Percentiles rank a stretch among this genome's conserved stretches.
Evolutionary conservation across 53 echinoderm and acorn worm species (phyloP).

Genomic region (Echinarachnius parma): DNA sequence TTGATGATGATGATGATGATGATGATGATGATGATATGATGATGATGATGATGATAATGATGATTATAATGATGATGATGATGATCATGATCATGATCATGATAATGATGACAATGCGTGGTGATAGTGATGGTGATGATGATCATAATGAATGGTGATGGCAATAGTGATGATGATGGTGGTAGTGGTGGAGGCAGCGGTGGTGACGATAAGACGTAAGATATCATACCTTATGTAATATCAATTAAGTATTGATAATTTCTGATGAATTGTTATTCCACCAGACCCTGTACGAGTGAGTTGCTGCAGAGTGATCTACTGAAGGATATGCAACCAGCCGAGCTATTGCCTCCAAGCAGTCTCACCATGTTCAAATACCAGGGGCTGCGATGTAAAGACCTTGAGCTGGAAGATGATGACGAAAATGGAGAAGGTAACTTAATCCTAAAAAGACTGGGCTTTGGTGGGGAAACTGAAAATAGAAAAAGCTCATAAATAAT

Average conservation of each 20-base stretch:
- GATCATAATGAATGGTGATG: too few relatives aligned
- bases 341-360: conserved; percentile 53
- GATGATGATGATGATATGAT: conserved; percentile 6
- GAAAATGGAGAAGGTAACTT: conserved; percentile 7
- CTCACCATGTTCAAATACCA: conserved; percentile 88
- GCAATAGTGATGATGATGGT: too few relatives aligned
- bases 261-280: too few relatives aligned
- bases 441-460: too few relatives aligned
- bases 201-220: too few relatives aligned
- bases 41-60: neutral
- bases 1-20: neutral
- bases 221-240: too few relatives aligned
- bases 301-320: conserved; percentile 70
- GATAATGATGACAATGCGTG: too few relatives aligned
- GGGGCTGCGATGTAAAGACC: conserved; percentile 76
- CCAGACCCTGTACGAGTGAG: conserved; percentile 73
- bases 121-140: too few relatives aligned
- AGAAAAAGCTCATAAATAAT: too few relatives aligned
- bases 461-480: too few relatives aligned
- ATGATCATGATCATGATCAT: neutral
- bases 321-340: conserved; percentile 32
- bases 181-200: too few relatives aligned
- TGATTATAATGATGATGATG: neutral
- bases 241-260: too few relatives aligned
- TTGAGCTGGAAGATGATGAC: conserved; percentile 52